Percentiles rank a stretch among this genome's conserved stretches.
Conservation (phyloP, 2,113 vertebrate genomes). For the Pimephales promelas region DNA sequence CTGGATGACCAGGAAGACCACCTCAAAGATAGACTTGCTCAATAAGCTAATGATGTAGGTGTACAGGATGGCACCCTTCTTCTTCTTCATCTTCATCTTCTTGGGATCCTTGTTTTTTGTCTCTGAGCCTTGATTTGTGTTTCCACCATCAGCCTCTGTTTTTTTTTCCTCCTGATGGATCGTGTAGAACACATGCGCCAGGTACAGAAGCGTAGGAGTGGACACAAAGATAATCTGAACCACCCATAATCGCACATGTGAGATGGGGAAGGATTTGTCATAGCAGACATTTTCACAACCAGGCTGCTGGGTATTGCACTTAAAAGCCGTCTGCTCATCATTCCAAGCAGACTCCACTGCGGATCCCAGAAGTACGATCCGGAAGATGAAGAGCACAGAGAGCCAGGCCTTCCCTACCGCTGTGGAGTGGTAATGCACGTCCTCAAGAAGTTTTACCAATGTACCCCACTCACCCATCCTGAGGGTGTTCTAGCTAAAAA, state of each 20-base stretch:
- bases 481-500: slow-evolving; percentile 70
- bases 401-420: slow-evolving; percentile 97
- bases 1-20: slow-evolving; percentile 93
- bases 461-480: slow-evolving; percentile 98
- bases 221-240: no score
- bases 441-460: slow-evolving; percentile 93
- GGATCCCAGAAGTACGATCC: no score
- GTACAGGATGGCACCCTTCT: slow-evolving; percentile 87
- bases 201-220: no score
- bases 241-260: no score
- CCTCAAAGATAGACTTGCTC: slow-evolving; percentile 94
- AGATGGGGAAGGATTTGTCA: no score
- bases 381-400: slow-evolving; percentile 72
- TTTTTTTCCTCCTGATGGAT: slow-evolving; percentile 85
- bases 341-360: no score
- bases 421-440: slow-evolving; percentile 95
- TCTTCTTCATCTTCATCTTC: slow-evolving; percentile 86
- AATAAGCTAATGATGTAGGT: slow-evolving; percentile 95
- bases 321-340: no score
- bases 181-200: no score
- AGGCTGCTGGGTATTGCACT: no score
- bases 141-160: slow-evolving; percentile 86
- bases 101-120: no score
- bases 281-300: no score
- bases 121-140: slow-evolving; percentile 92